phyloP scores from a whole-genome alignment of 2,797 vertebrate genomes.

The Taenioides sp. region DNA sequence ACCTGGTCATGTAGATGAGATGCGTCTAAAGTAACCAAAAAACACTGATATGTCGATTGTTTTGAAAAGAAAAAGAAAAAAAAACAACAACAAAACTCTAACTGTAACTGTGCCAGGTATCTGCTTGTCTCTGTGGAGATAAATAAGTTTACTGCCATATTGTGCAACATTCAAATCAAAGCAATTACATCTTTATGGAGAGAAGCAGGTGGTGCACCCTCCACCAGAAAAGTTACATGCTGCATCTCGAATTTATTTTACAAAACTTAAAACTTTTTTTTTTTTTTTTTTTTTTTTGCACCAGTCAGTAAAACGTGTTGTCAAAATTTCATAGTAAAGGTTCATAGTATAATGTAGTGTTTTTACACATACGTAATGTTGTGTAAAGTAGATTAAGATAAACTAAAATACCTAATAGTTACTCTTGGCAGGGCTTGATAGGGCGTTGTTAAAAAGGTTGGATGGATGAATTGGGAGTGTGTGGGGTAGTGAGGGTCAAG shows the following conservation, averaged over 20 bases:
- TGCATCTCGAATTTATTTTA: not conserved
- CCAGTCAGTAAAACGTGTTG: too few species aligned
- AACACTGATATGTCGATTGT: not conserved
- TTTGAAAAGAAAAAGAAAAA: not conserved
- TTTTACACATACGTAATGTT: too few species aligned
- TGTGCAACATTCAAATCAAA: too few species aligned
- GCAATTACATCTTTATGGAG: too few species aligned
- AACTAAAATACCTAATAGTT: not conserved
- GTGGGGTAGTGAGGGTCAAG: constrained; percentile 47
- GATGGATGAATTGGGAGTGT: constrained; percentile 52
- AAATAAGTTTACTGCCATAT: too few species aligned
- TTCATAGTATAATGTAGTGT: too few species aligned
- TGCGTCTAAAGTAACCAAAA: not conserved
- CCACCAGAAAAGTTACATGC: too few species aligned
- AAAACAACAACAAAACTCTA: not conserved
- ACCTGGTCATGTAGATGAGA: constrained; percentile 10
- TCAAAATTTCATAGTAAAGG: too few species aligned
- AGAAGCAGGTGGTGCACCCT: too few species aligned
- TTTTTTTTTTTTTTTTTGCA: not conserved
- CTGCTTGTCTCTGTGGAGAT: too few species aligned
- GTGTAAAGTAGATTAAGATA: not conserved
- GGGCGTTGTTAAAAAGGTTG: constrained; percentile 49
- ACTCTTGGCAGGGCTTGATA: constrained; percentile 13
- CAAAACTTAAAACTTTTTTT: not conserved
- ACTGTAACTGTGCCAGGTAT: too few species aligned